Evolutionary conservation across 2,797 vertebrate genomes (phyloP), one percentile per base, ranked within the genome.

Genomic region (Sebastes minor): DNA sequence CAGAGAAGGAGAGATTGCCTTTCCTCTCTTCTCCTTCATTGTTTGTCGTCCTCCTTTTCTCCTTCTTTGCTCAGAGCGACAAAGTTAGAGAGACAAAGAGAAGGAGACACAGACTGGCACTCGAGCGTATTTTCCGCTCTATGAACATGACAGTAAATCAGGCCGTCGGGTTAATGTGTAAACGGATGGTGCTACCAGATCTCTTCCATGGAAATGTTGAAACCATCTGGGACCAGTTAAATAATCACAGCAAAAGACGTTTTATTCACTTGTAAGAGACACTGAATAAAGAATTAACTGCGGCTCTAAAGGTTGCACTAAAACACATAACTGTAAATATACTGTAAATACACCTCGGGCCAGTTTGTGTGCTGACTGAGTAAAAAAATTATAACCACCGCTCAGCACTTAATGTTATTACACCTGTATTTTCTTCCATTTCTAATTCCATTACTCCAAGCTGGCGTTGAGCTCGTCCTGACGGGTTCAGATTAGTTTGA

Each of bases 341-440:
- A 75, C 55, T 42, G 52, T 66, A 66, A 75, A 67, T 57, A 35
- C 52, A 9, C 27, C 20, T 62, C 16, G 18, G 28, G 69, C 62
- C 59, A 11, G 74, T 61, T 16, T 53, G 5, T 74, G 18, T 86
- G 74, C 78, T 88, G 72, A 79, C 72, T 35, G 57, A 62, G 62
- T 81, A 82, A 82, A 87, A 69, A 10, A 62, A 22, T 52, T 56
- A 30, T 38, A 70, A 74, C 80, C 79, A 83, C 74, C 18, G 25
- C 72, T 62, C 69, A 83, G 81, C 87, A 78, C 88, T 91, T 91
- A 84, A 79, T 62, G 63, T 87, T 86, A 90, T 91, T 92, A 90
- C 79, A 82, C 61, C 60, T 80, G 46, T 64, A 82, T 61, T 76
- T 27, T 86, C 82, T 78, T 71, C 42, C 74, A 46, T 62, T 86